These are phyloP conservation scores for Apolygus lucorum DNA, from an alignment of 1,140 invertebrate genomes.

Conservation along the genomic window DNA sequence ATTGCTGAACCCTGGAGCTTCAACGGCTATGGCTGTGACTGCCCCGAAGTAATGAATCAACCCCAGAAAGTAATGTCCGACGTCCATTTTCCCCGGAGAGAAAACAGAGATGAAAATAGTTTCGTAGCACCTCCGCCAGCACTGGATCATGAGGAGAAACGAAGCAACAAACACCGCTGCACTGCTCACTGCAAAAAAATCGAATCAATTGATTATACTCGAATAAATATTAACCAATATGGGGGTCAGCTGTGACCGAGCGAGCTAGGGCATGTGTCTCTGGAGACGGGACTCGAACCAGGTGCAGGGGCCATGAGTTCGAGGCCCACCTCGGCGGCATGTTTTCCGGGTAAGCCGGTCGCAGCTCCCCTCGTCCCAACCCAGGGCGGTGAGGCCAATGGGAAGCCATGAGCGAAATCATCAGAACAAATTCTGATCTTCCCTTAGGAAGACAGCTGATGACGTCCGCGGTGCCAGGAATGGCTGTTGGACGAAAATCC, in stretches of 20 bases:
- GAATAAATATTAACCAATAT: not conserved
- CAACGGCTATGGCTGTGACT: slow-evolving; percentile 53
- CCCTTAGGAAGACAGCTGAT: no score
- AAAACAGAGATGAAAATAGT: slow-evolving; percentile 66
- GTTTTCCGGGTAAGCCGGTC: not conserved
- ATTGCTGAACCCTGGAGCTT: slow-evolving; percentile 56
- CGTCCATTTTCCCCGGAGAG: slow-evolving; percentile 67
- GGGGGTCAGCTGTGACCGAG: not conserved
- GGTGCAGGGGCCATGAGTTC: not conserved
- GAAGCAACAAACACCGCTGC: slow-evolving; percentile 49
- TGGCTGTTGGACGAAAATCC: no score
- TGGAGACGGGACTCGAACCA: not conserved
- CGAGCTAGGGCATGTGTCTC: no score
- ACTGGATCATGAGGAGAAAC: slow-evolving; percentile 55
- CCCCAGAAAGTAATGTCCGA: slow-evolving; percentile 65
- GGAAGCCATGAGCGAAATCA: no score
- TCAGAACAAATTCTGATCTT: no score
- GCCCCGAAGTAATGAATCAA: slow-evolving; percentile 64
- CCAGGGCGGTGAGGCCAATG: no score
- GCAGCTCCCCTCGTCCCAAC: no score
- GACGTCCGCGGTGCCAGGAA: no score
- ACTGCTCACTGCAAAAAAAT: slow-evolving; percentile 33
- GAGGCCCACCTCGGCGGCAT: not conserved
- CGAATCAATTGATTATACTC: no score
- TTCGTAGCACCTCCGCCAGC: slow-evolving; percentile 66